Base-by-base conservation (phyloP, 2,888 invertebrate species). In the Imbricaverruca yamaguchii region DNA sequence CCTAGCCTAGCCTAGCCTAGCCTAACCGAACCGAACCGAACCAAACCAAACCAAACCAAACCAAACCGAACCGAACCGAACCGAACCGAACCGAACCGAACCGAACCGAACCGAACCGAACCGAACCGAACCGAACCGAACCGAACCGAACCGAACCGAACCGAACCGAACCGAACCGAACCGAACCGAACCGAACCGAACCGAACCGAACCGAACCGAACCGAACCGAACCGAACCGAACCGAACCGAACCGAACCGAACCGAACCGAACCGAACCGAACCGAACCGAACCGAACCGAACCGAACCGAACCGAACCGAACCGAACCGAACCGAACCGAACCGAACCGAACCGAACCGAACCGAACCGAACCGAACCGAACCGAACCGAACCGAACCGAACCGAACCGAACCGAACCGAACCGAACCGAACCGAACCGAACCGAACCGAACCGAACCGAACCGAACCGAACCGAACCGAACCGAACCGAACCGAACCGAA, bases 221-320 rank as follows among this genome's bases (percentile, higher is more conserved):
- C 81, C 81, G 18, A 81, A 81, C 81, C 81, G 18, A 81, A 81
- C 81, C 81, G n/a, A n/a, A 80, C 67, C 82, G 10, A 82, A 81
- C 82, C 81, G 77, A 81, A 82, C 82, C 82, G 10, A 82, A 82
- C 82, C 82, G 77, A 82, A 81, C 82, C 81, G 8, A 82, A 81
- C 80, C 81, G 56, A 82, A 80, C 82, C 81, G 13, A 82, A 81
- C 82, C 79, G 23, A 77, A 82, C 74, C 79, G 57, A 81, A 81
- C 81, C 77, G 8, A 81, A 82, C 81, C 82, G 56, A 82, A 82
- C 79, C 81, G 59, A 82, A 77, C 79, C 81, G 78, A 81, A 81
- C 81, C 81, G 78, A 82, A 82, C 81, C 81, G 78, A 77, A 81
- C 74, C 79, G 78, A 77, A 82, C 82, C 81, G 81, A 82, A 82